Evolutionary conservation across 1,140 invertebrate genomes (phyloP), one percentile per base, ranked within the genome.

Genomic region (Bombus confusus): DNA sequence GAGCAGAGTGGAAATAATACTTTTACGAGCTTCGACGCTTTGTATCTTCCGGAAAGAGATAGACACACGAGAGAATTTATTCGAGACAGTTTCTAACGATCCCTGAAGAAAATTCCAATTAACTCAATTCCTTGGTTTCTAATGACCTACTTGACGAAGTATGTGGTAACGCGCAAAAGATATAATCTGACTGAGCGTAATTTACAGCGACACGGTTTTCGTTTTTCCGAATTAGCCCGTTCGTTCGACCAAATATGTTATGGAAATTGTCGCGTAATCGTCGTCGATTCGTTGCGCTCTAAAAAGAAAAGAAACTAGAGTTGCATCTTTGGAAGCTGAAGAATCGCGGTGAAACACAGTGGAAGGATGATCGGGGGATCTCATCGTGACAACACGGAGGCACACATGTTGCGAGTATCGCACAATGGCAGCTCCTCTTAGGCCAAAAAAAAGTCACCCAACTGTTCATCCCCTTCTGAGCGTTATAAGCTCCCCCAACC

Each of bases 381-480:
- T 90, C 79, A 79, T 90, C 80, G 83, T 47, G 86, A 90, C 83
- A 78, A 90, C 86, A 90, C 83, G 83, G 62, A 73, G 82, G 91
- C 93, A 93, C 93, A 94, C 92, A 94, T 94, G 93, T 94, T 93
- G 91, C 93, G 82, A 93, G 91, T 91, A 90, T 86, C 86, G 88
- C 91, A 94, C 93, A 94, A 94, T 94, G 87, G 91, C 80, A 85
- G 86, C 91, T 85, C 86, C 85, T 89, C 86, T 87, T 85, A 80
- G 83, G 69, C 47, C 57, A 62, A 86, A 93, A 94, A 92, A 94
- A 94, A 94, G 92, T 93, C 94, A 94, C 93, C 93, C 94, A 94
- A 94, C 94, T 94, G 94, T 94, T 94, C 93, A 94, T 94, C 93
- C 93, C 92, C 91, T 80, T 73, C 83, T 87, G 89, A 91, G 90